These are phyloP conservation scores for Cryptoprocta ferox DNA, from an alignment of 2,797 vertebrate genomes.

Conservation along the genomic window DNA sequence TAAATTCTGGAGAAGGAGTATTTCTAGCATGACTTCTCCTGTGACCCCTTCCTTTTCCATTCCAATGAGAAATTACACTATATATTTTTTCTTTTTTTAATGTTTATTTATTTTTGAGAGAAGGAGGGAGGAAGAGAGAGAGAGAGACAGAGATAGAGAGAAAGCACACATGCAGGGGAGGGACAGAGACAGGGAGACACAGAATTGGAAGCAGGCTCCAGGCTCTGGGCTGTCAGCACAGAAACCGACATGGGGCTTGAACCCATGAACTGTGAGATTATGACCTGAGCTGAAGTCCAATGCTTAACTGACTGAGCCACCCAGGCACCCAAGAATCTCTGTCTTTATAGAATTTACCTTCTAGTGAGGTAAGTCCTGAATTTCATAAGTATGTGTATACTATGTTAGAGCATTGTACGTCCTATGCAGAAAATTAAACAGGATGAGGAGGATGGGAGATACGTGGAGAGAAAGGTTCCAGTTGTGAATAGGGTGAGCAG, in stretches of 20 bases:
- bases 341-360: not conserved
- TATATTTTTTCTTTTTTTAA: not conserved
- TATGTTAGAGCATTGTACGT: not conserved
- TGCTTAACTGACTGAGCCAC: no score
- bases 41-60: not conserved
- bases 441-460: not conserved
- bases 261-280: no score
- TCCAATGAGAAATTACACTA: constrained; percentile 17
- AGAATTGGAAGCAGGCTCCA: no score
- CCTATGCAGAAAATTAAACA: not conserved
- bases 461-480: not conserved
- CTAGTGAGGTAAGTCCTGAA: not conserved
- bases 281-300: no score
- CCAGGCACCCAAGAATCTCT: not conserved
- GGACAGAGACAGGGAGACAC: no score
- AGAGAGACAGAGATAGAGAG: no score
- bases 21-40: constrained; percentile 12
- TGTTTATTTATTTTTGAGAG: no score
- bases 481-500: not conserved
- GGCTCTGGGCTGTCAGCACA: no score
- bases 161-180: no score
- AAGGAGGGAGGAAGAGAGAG: no score
- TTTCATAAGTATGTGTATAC: not conserved
- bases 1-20: not conserved
- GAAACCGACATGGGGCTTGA: no score